Evolutionary conservation across 2,888 invertebrate species (phyloP), one percentile per base, ranked within the genome.

Genomic region (Psylliodes chrysocephalus): DNA sequence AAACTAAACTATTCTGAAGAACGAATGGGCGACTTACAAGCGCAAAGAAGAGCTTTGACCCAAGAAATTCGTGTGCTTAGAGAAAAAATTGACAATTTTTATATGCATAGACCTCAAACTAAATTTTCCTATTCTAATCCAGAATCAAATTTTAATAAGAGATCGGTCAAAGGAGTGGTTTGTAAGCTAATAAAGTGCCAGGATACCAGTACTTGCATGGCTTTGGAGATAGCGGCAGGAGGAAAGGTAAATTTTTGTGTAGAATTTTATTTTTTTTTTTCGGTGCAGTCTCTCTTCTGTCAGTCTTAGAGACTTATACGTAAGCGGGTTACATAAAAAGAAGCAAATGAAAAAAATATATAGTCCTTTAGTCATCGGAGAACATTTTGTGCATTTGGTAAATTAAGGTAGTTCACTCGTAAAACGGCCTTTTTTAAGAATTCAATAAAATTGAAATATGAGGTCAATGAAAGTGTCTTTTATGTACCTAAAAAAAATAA

Each of bases 141-240:
- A 0, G 88, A 90, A 67, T 86, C 86, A 0, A 87, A 89, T 81
- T 95, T 94, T 77, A 87, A 92, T 75, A 82, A 84, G 1, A 77
- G 80, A 0, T 85, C 86, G 66, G 91, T 95, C 0, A 85, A 86
- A 69, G 97, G 97, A 12, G 87, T 93, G 19, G 89, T 95, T 0
- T 93, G 93, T 71, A 89, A 91, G 69, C 83, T 96, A 68, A 87
- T 98, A 57, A 86, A 86, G 33, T 87, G 96, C 0, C 87, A 85
- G 59, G 91, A 96, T 78, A 85, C 86, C 1, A 82, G 81, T 18
- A 87, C 89, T 77, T 90, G 90, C 55, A 88, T 90, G 46, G 97
- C 97, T 1, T 81, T 98, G 59, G 95, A 96, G 80, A 90, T 91
- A 14, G 91, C 91, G 6, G 95, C 94, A 12, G 95, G 95, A 5